Evolutionary conservation across 2,888 invertebrate genomes (phyloP).

Genomic region (Oscheius myriophilus): DNA sequence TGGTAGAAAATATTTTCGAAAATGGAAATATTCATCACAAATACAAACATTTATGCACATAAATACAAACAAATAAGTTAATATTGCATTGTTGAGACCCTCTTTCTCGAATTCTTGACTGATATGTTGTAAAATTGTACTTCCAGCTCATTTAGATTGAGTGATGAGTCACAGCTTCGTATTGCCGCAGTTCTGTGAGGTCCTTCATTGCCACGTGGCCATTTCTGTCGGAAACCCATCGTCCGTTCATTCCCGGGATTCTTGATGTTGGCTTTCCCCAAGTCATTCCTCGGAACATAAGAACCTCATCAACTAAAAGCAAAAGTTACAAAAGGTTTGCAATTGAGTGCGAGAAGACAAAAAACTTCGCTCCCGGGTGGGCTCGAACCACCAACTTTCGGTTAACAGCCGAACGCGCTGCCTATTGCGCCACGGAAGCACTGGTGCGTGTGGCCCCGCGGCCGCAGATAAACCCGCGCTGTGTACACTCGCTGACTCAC

Average conservation of each 20-base stretch:
- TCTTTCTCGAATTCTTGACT: not conserved
- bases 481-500: constrained; percentile 28
- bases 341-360: not conserved
- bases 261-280: constrained; percentile 69
- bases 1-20: too few species aligned
- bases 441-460: not conserved
- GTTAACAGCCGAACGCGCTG: constrained; percentile 70
- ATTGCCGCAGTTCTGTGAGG: constrained; percentile 68
- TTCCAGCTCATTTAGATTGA: constrained; percentile 52
- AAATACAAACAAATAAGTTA: not conserved
- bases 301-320: constrained; percentile 66
- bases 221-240: constrained; percentile 69
- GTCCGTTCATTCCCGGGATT: constrained; percentile 64
- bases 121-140: not conserved
- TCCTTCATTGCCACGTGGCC: constrained; percentile 70
- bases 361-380: constrained; percentile 63
- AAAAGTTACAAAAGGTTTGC: not conserved
- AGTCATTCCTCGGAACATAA: constrained; percentile 66
- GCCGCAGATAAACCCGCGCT: too few species aligned
- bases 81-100: constrained; percentile 18
- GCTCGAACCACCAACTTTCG: constrained; percentile 69
- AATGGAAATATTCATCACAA: too few species aligned
- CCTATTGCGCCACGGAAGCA: constrained; percentile 60
- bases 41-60: not conserved
- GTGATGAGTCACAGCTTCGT: constrained; percentile 68